Percentiles rank a stretch among this genome's conserved stretches.
Evolutionary conservation across 2,888 invertebrate genomes (phyloP).

Genomic region (Zeuzera pyrina): DNA sequence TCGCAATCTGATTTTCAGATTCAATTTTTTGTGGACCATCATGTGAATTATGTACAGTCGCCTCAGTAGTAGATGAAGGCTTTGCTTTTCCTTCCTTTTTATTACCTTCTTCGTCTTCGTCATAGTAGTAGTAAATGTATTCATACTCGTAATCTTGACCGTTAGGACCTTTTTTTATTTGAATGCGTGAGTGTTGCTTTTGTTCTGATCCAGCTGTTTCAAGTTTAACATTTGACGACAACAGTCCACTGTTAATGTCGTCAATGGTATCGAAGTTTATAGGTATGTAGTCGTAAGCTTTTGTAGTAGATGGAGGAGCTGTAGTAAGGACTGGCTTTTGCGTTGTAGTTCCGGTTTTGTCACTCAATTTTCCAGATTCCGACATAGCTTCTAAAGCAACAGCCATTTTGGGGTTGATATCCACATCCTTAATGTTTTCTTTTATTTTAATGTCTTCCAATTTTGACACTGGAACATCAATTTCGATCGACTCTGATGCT

Average conservation of each 20-base stretch:
- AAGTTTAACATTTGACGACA: conserved; percentile 67
- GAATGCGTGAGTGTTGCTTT: conserved; percentile 80
- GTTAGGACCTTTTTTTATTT: conserved; percentile 91
- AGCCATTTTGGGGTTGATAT: conserved; percentile 56
- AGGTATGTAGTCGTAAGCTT: conserved; percentile 57
- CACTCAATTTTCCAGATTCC: conserved; percentile 58
- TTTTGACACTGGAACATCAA: conserved; percentile 63
- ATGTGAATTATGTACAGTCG: conserved; percentile 66
- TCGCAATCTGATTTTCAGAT: conserved; percentile 51
- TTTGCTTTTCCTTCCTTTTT: conserved; percentile 36
- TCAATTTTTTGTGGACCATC: conserved; percentile 74
- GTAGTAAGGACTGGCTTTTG: conserved; percentile 73
- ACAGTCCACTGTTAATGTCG: conserved; percentile 58
- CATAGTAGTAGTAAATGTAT: conserved; percentile 92
- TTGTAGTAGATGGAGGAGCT: conserved; percentile 44
- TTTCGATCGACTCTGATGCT: conserved; percentile 52
- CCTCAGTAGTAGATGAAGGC: conserved; percentile 29
- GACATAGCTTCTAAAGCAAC: conserved; percentile 62
- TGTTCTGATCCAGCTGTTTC: conserved; percentile 79
- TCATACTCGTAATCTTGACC: conserved; percentile 94
- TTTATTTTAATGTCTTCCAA: conserved; percentile 60
- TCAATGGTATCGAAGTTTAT: conserved; percentile 67
- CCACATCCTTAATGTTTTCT: conserved; percentile 64
- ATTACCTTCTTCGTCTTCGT: conserved; percentile 83
- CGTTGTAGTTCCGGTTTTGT: conserved; percentile 58